These are phyloP conservation scores for Drosophila quinaria DNA, from an alignment of 2,888 invertebrate genomes.

Conservation along the genomic window DNA sequence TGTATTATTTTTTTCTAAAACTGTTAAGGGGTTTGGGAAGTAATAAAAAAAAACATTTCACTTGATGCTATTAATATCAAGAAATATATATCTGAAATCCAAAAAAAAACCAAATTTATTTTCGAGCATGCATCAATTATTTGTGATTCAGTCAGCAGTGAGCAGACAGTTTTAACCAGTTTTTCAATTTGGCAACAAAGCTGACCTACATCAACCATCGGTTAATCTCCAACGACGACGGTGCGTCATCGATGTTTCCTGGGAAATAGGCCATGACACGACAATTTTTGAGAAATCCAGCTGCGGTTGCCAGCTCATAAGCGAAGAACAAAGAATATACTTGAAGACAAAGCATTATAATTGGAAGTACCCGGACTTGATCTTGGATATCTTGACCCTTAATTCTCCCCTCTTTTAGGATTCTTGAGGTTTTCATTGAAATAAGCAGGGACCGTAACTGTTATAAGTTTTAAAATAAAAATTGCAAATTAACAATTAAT, in stretches of 20 bases:
- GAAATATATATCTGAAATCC: slow-evolving; percentile 14
- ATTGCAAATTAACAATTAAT: too few relatives aligned
- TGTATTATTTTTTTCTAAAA: slow-evolving; percentile 54
- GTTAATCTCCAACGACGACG: neutral
- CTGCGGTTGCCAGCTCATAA: slow-evolving; percentile 5
- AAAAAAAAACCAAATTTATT: neutral
- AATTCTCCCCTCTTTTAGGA: neutral
- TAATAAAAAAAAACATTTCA: slow-evolving; percentile 51
- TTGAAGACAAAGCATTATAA: too few relatives aligned
- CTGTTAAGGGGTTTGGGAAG: slow-evolving; percentile 58
- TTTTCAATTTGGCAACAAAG: slow-evolving; percentile 8
- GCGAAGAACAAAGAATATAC: neutral
- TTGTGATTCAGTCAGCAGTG: slow-evolving; percentile 5
- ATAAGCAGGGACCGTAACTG: neutral
- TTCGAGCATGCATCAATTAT: neutral
- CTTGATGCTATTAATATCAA: slow-evolving; percentile 35
- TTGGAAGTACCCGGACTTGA: too few relatives aligned
- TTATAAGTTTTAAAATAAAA: too few relatives aligned
- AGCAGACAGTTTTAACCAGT: slow-evolving; percentile 8
- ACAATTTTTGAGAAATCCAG: neutral
- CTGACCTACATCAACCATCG: slow-evolving; percentile 23
- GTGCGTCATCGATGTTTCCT: slow-evolving; percentile 14
- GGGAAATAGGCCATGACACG: slow-evolving; percentile 7
- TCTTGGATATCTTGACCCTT: too few relatives aligned
- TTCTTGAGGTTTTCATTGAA: neutral